phyloP scores from a whole-genome alignment of 1,140 invertebrate species.

The Bombus impatiens region DNA sequence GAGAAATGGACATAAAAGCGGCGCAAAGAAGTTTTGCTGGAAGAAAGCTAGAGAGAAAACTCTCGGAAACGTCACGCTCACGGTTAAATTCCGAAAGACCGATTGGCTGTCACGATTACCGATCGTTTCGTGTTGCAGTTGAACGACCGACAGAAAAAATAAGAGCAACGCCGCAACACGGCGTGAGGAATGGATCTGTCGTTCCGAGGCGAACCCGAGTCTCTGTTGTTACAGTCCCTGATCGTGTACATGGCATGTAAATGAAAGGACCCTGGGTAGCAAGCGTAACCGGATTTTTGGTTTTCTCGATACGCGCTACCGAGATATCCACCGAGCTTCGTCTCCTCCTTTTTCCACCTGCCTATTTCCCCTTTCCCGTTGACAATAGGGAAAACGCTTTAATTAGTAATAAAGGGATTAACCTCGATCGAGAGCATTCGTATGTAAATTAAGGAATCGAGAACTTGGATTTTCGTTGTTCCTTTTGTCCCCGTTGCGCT shows the following conservation, averaged over 20 bases:
- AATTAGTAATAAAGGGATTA: slow-evolving; percentile 15
- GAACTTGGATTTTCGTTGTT: not conserved
- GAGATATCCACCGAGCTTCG: not conserved
- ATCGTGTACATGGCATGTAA: not conserved
- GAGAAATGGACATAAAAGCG: not conserved
- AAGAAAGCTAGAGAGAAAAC: not conserved
- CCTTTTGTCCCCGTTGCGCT: not conserved
- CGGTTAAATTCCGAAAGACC: slow-evolving; percentile 62
- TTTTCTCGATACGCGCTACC: not conserved
- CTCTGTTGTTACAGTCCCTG: slow-evolving; percentile 41
- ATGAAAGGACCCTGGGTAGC: not conserved
- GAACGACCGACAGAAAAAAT: slow-evolving; percentile 58
- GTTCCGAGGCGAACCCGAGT: slow-evolving; percentile 50
- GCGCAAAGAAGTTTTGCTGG: not conserved
- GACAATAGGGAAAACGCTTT: not conserved
- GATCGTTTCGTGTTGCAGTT: slow-evolving; percentile 55
- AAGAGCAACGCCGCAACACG: slow-evolving; percentile 22
- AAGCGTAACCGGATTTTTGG: slow-evolving; percentile 19
- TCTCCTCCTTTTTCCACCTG: too few relatives aligned
- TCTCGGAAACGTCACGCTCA: slow-evolving; percentile 54
- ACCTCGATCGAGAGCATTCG: not conserved
- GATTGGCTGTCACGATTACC: slow-evolving; percentile 68
- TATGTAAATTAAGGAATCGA: slow-evolving; percentile 3
- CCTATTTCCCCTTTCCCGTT: too few relatives aligned
- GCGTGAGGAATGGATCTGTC: slow-evolving; percentile 64